Base-by-base conservation (phyloP, 2,888 invertebrate species). In the Chrysomela aeneicollis region DNA sequence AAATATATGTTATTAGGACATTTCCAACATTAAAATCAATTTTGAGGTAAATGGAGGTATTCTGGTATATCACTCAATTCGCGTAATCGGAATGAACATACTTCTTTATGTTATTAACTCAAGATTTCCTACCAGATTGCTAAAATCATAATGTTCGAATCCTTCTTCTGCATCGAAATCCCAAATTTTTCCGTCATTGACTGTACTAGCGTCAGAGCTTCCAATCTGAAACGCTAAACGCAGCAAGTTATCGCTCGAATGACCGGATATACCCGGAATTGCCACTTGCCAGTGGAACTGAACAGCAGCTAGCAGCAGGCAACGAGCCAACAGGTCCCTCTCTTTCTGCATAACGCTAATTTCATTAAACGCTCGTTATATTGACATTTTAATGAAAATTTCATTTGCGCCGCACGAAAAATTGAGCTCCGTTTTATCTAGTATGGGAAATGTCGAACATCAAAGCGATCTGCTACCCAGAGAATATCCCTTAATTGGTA, bases 351-450 rank as follows among this genome's bases (percentile, higher is more conserved):
- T 76, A 78, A 77, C 77, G 74, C 78, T 79, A 80, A 81, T 81
- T 80, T 78, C 76, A 81, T 80, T 79, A 79, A 78, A 77, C 76
- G 76, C 73, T 72, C 75, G 74, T 75, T 76, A 79, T 80, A 81
- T 81, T 78, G 81, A 80, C 81, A 76, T 78, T 78, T 78, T 80
- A 80, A 81, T 81, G 79, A 79, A 81, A 81, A 81, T 79, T 79
- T 79, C 78, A 81, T 80, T 80, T 78, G 68, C 72, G 73, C 71
- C 73, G 75, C 74, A 74, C 74, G 76, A 78, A 78, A 78, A 78
- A 77, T 78, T 75, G 74, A 74, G 76, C 76, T 74, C 74, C 74
- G 69, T 73, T 73, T 71, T 72, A 72, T 73, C 75, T 69, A 70
- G 72, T 74, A 74, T 75, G 76, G 73, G 75, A 75, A 76, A 74